Percentiles rank a stretch among this genome's conserved stretches.
Conservation (phyloP, 2,888 invertebrate genomes). For the Cheilosia scutellata region DNA sequence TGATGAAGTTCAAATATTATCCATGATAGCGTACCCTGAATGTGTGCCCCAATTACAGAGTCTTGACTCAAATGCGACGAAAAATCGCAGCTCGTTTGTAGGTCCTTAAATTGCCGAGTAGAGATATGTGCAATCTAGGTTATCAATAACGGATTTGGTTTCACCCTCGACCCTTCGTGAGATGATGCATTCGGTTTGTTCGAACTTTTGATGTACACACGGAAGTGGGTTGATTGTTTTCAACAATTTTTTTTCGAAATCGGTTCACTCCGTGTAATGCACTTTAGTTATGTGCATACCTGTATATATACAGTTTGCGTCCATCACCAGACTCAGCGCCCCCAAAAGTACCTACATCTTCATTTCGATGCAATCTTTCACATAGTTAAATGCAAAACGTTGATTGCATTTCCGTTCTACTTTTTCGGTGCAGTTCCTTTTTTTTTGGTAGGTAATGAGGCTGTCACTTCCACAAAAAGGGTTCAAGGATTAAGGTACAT, state of each 20-base stretch:
- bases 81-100: conserved; percentile 55
- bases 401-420: conserved; percentile 44
- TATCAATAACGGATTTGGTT: conserved; percentile 65
- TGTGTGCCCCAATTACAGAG: conserved; percentile 37
- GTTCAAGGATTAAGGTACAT: not conserved
- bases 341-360: conserved; percentile 13
- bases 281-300: conserved; percentile 36
- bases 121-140: conserved; percentile 52
- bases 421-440: conserved; percentile 9
- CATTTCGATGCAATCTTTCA: conserved; percentile 46
- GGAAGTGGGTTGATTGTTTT: conserved; percentile 58
- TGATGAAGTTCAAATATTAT: conserved; percentile 57
- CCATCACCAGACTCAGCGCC: not conserved
- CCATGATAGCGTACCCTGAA: conserved; percentile 18
- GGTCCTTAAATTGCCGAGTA: conserved; percentile 52
- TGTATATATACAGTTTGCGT: not conserved
- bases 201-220: conserved; percentile 24
- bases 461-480: conserved; percentile 18
- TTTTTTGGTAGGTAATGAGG: conserved; percentile 21
- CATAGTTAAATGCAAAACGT: conserved; percentile 47
- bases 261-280: conserved; percentile 54
- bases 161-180: conserved; percentile 23
- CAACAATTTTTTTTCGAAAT: conserved; percentile 40
- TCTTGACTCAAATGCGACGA: conserved; percentile 58
- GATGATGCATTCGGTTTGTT: conserved; percentile 17